Evolutionary conservation across 1,140 invertebrate genomes (phyloP).

Genomic region (Cherax destructor): DNA sequence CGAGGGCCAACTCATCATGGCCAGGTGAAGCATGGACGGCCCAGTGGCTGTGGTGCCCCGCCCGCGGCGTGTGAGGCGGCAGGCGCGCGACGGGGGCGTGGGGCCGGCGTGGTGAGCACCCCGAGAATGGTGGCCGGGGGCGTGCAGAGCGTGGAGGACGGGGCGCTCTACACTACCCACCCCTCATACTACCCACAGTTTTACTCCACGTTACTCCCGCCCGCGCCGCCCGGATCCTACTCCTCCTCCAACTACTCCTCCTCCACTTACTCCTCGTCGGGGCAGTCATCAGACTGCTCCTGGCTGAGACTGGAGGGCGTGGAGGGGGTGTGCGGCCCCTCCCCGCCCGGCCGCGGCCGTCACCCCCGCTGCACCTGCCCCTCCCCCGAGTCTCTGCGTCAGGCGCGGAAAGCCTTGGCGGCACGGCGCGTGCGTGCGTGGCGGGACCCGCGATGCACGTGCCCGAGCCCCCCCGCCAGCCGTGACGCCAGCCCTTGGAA

Average conservation of each 20-base stretch:
- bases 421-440: slow-evolving; percentile 39
- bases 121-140: slow-evolving; percentile 69
- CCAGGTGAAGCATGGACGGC: neutral
- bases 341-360: slow-evolving; percentile 38
- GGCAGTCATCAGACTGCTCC: slow-evolving; percentile 61
- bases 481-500: slow-evolving; percentile 56
- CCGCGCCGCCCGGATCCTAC: slow-evolving; percentile 65
- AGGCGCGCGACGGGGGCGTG: slow-evolving; percentile 41
- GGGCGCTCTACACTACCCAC: slow-evolving; percentile 66
- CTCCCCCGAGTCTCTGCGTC: slow-evolving; percentile 54
- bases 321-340: slow-evolving; percentile 35
- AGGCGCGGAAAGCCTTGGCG: slow-evolving; percentile 52
- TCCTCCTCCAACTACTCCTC: slow-evolving; percentile 66
- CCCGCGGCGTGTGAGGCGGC: slow-evolving; percentile 35
- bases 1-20: slow-evolving; percentile 6
- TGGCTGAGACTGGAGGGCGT: slow-evolving; percentile 59
- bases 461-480: slow-evolving; percentile 51
- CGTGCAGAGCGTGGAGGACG: slow-evolving; percentile 70
- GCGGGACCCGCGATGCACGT: slow-evolving; percentile 58
- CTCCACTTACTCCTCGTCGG: slow-evolving; percentile 62
- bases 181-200: slow-evolving; percentile 66
- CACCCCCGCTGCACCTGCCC: slow-evolving; percentile 58
- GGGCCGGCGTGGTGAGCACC: slow-evolving; percentile 47
- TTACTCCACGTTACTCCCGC: slow-evolving; percentile 65
- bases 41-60: neutral